Evolutionary conservation across 1,140 invertebrate genomes (phyloP).

Genomic region (Halesus radiatus): DNA sequence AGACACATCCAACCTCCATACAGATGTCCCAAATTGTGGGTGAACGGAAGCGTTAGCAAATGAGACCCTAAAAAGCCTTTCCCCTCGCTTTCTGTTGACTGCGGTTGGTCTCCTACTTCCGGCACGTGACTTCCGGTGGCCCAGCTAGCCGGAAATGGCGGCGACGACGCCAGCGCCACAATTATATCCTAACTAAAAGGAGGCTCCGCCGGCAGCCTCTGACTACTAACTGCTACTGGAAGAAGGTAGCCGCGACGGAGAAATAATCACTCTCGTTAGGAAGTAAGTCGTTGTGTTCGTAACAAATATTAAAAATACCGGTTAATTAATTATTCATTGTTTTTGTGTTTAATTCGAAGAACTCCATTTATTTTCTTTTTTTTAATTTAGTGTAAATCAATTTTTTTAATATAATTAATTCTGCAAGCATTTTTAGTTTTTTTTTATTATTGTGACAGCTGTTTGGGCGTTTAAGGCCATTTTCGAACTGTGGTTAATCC

Average conservation of each 20-base stretch:
- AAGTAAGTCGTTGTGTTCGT: neutral
- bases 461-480: no score
- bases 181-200: conserved; percentile 39
- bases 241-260: neutral
- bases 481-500: no score
- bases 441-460: no score
- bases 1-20: conserved; percentile 27
- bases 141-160: conserved; percentile 37
- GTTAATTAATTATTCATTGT: no score
- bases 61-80: conserved; percentile 36
- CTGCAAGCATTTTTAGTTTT: no score
- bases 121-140: conserved; percentile 47
- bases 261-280: conserved; percentile 30
- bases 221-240: no score
- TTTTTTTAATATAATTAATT: no score
- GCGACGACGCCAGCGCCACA: conserved; percentile 42
- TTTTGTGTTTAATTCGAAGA: no score
- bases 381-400: no score
- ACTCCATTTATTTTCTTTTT: no score
- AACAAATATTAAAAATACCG: neutral
- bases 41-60: conserved; percentile 37
- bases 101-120: conserved; percentile 38
- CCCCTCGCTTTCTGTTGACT: conserved; percentile 42
- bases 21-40: conserved; percentile 37
- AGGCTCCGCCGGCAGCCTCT: neutral